Conservation (phyloP, 2,113 vertebrate genomes). For the Dascyllus trimaculatus region DNA sequence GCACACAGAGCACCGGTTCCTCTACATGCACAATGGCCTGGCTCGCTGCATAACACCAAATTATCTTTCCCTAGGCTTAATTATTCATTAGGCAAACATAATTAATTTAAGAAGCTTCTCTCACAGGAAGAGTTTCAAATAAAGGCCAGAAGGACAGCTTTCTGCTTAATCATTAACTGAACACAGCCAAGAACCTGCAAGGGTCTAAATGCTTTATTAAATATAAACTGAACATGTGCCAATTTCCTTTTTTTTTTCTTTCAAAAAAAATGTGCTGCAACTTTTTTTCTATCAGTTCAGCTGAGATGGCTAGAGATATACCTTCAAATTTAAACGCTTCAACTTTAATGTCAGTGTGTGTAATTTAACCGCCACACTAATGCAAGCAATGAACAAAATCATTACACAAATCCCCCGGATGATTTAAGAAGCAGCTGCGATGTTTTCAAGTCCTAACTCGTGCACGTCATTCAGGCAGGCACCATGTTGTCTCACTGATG, state of each 20-base stretch:
- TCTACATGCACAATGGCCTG: constrained; percentile 77
- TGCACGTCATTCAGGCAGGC: constrained; percentile 46
- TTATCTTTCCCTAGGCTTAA: constrained; percentile 83
- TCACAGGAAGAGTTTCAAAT: constrained; percentile 81
- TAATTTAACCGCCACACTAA: not conserved
- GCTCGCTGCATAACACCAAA: constrained; percentile 76
- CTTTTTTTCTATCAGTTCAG: not conserved
- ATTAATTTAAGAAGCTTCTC: constrained; percentile 82
- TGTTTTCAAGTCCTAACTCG: constrained; percentile 18
- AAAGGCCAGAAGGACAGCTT: constrained; percentile 79
- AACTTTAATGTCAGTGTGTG: constrained; percentile 7
- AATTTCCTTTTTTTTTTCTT: constrained; percentile 8
- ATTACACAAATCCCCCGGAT: not conserved
- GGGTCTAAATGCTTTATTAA: constrained; percentile 43
- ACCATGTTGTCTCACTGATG: constrained; percentile 38
- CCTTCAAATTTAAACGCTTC: constrained; percentile 2
- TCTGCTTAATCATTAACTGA: constrained; percentile 74
- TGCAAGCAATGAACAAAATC: constrained; percentile 2
- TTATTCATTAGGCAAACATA: constrained; percentile 86
- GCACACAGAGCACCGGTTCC: constrained; percentile 66
- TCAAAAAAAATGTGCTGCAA: not conserved
- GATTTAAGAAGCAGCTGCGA: constrained; percentile 18
- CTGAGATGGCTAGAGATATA: constrained; percentile 5
- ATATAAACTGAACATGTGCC: constrained; percentile 34
- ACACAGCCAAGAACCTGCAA: constrained; percentile 56